Percentiles rank a stretch among this genome's conserved stretches.
These are phyloP conservation scores for Listronotus bonariensis DNA, from an alignment of 1,140 invertebrate species.

Conservation along the genomic window DNA sequence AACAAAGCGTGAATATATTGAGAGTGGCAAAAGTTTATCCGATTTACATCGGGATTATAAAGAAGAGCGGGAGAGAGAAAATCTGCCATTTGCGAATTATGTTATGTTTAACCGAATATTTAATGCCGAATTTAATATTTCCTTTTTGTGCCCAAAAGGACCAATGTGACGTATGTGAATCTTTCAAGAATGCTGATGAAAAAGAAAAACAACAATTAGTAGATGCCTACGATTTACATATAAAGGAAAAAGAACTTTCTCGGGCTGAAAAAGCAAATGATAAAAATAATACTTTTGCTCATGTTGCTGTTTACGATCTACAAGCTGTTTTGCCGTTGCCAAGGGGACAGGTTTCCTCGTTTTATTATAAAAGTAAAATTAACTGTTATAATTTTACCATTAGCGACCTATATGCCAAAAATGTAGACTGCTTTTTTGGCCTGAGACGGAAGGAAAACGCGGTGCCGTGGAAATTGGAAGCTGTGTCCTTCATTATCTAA, in stretches of 20 bases:
- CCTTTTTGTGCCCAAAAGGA: slow-evolving; percentile 55
- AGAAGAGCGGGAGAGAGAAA: slow-evolving; percentile 16
- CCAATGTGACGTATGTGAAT: slow-evolving; percentile 51
- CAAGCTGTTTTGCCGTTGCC: slow-evolving; percentile 51
- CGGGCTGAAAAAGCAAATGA: slow-evolving; percentile 48
- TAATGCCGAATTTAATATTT: slow-evolving; percentile 50
- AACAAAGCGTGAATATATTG: no score
- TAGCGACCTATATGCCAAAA: no score
- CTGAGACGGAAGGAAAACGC: no score
- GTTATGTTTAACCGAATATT: slow-evolving; percentile 42
- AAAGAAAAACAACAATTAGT: slow-evolving; percentile 39
- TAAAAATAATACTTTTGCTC: slow-evolving; percentile 27
- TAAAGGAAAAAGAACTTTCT: slow-evolving; percentile 39
- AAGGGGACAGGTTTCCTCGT: slow-evolving; percentile 48
- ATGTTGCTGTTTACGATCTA: neutral
- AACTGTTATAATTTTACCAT: no score
- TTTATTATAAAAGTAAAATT: slow-evolving; percentile 44
- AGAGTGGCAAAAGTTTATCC: no score
- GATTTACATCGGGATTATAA: slow-evolving; percentile 17
- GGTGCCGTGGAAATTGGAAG: no score
- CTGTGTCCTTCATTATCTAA: no score
- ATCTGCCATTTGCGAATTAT: slow-evolving; percentile 24
- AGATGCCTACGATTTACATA: slow-evolving; percentile 45
- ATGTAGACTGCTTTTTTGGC: no score
- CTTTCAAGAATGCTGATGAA: slow-evolving; percentile 47